A percentile compares a stretch with the other conserved stretches of the same genome.
These are phyloP conservation scores for Macquaria australasica DNA, from an alignment of 2,113 vertebrate genomes.

Conservation along the genomic window DNA sequence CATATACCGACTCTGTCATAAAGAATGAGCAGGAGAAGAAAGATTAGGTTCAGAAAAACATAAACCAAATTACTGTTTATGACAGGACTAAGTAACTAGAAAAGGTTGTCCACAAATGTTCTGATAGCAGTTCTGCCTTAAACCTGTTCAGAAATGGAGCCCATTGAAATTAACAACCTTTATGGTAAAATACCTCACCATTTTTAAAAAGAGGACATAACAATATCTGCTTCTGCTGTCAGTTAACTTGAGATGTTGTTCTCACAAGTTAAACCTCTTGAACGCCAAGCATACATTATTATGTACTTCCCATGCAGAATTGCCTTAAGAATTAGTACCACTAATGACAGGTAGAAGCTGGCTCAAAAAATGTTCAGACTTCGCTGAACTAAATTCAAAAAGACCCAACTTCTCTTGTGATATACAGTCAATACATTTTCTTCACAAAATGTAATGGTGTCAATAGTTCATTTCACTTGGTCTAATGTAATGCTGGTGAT, in stretches of 20 bases:
- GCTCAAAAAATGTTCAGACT: background rate
- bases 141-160: background rate
- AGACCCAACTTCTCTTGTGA: background rate
- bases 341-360: background rate
- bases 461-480: background rate
- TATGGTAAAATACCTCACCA: background rate
- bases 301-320: background rate
- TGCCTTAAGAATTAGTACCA: background rate
- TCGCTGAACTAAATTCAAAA: background rate
- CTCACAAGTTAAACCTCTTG: background rate
- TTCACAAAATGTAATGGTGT: background rate
- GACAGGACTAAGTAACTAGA: background rate
- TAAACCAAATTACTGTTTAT: background rate
- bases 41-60: constrained; percentile 47
- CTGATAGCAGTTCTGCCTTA: background rate
- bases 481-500: background rate
- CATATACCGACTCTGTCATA: constrained; percentile 97
- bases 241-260: background rate
- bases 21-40: constrained; percentile 53
- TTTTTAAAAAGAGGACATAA: background rate
- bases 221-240: background rate
- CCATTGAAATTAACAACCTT: background rate
- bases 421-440: background rate
- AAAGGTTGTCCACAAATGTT: background rate
- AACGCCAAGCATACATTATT: background rate